Evolutionary conservation across 2,888 invertebrate species (phyloP).

Genomic region (Tetragnatha montana): DNA sequence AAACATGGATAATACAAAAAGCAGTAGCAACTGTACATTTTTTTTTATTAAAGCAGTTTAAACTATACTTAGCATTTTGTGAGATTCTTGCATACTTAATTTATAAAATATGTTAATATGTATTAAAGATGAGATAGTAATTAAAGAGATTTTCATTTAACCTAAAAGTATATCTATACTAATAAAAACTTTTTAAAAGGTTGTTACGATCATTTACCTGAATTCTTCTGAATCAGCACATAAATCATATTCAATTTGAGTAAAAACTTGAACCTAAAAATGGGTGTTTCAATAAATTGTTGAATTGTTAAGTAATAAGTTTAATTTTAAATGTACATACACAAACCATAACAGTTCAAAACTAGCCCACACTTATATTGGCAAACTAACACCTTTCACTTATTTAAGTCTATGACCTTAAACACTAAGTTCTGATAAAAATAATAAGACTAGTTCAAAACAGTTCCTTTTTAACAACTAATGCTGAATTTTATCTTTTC

Average conservation of each 20-base stretch:
- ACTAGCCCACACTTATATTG: too few species aligned
- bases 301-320: too few species aligned
- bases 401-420: too few species aligned
- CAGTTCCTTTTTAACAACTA: too few species aligned
- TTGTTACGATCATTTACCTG: constrained; percentile 81
- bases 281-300: background rate
- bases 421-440: too few species aligned
- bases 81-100: background rate
- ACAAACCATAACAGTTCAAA: too few species aligned
- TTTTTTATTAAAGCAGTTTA: background rate
- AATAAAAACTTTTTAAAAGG: too few species aligned
- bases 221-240: constrained; percentile 85
- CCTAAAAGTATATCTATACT: too few species aligned
- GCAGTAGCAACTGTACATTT: background rate
- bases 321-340: too few species aligned
- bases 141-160: background rate
- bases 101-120: background rate
- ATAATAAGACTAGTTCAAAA: too few species aligned
- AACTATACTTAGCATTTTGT: background rate
- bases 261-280: constrained; percentile 84
- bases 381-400: too few species aligned
- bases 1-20: background rate
- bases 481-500: too few species aligned
- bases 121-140: background rate
- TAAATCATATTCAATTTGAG: constrained; percentile 90